Evolutionary conservation across 2,888 invertebrate genomes (phyloP).

Genomic region (Bugula neritina): DNA sequence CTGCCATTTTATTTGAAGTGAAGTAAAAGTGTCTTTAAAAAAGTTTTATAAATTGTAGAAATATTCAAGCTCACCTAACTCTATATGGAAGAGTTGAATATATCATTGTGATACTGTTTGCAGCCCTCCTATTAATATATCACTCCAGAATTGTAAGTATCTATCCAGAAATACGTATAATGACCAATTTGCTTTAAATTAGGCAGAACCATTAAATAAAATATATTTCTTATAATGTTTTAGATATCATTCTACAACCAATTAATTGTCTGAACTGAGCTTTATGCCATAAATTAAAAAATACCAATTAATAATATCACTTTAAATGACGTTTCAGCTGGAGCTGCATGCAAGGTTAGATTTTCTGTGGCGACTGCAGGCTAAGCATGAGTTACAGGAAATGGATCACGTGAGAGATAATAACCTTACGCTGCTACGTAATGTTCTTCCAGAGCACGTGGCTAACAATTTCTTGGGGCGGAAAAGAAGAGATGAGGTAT

Average conservation of each 20-base stretch:
- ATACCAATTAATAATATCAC: neutral
- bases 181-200: too few species aligned
- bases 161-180: neutral
- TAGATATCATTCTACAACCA: neutral
- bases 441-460: slow-evolving; percentile 91
- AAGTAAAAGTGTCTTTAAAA: too few species aligned
- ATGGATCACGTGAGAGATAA: slow-evolving; percentile 93
- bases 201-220: too few species aligned
- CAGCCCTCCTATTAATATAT: neutral
- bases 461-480: slow-evolving; percentile 83
- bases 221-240: too few species aligned
- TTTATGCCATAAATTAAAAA: neutral
- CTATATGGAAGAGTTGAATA: slow-evolving; percentile 19
- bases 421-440: slow-evolving; percentile 90
- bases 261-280: neutral
- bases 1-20: too few species aligned
- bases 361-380: slow-evolving; percentile 75
- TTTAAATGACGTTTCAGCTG: neutral
- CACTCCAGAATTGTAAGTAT: slow-evolving; percentile 26
- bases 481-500: slow-evolving; percentile 63
- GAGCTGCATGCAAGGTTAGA: slow-evolving; percentile 17
- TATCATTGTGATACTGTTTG: slow-evolving; percentile 21
- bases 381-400: slow-evolving; percentile 84
- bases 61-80: neutral
- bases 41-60: too few species aligned